Percentiles rank a stretch among this genome's conserved stretches.
Conservation (phyloP, 1,140 invertebrate species). For the Pseudomyrmex sp. region DNA sequence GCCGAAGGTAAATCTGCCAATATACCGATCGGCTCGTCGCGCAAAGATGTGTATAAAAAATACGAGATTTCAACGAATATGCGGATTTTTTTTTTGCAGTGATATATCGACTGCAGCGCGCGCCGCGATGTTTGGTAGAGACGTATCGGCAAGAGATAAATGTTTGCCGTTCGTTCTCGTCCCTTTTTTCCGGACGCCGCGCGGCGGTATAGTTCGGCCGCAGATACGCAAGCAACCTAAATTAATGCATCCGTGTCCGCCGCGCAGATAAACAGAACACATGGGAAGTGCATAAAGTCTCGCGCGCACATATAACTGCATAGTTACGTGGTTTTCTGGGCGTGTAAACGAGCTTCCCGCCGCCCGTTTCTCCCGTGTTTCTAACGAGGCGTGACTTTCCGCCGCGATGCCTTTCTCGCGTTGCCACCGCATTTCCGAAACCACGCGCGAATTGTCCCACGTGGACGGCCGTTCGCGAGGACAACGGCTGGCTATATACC, state of each 20-base stretch:
- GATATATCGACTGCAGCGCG: background rate
- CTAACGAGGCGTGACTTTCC: conserved; percentile 55
- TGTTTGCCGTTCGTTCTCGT: conserved; percentile 47
- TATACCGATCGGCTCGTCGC: too few relatives aligned
- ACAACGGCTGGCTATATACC: conserved; percentile 6
- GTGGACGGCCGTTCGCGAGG: conserved; percentile 31
- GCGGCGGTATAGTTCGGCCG: conserved; percentile 25
- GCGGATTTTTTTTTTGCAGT: background rate
- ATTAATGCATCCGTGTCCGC: conserved; percentile 59
- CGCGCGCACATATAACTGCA: conserved; percentile 53
- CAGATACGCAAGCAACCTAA: conserved; percentile 58
- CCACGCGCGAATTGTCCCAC: conserved; percentile 40
- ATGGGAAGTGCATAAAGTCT: conserved; percentile 54
- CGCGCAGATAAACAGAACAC: conserved; percentile 52
- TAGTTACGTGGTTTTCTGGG: conserved; percentile 58
- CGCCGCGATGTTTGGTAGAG: background rate
- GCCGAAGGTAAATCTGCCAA: too few relatives aligned
- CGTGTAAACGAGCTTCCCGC: conserved; percentile 47
- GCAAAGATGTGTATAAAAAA: too few relatives aligned
- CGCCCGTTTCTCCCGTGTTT: conserved; percentile 32
- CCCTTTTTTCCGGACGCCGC: conserved; percentile 33
- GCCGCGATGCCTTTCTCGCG: conserved; percentile 9
- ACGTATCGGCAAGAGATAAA: conserved; percentile 51
- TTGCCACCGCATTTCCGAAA: conserved; percentile 39
- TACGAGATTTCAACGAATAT: too few relatives aligned